These are phyloP conservation scores for Saccostrea glomerata DNA, from an alignment of 1,140 invertebrate species.

Conservation along the genomic window DNA sequence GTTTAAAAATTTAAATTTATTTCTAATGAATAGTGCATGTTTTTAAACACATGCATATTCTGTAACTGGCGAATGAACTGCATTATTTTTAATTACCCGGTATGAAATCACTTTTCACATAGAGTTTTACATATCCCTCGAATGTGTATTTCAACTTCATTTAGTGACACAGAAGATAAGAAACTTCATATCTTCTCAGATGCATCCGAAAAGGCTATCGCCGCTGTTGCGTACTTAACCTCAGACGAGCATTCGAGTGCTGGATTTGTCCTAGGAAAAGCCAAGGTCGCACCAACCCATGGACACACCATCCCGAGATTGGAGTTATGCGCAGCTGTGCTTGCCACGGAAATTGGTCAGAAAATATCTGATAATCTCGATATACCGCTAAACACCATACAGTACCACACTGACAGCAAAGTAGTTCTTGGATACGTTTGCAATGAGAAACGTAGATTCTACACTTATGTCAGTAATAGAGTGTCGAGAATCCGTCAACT, in stretches of 20 bases:
- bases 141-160: conserved; percentile 49
- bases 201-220: conserved; percentile 51
- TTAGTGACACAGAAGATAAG: conserved; percentile 74
- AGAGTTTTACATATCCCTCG: background rate
- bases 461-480: conserved; percentile 44
- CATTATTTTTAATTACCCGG: background rate
- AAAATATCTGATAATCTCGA: conserved; percentile 21
- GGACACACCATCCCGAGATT: conserved; percentile 48
- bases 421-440: conserved; percentile 50
- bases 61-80: too few relatives aligned
- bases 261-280: conserved; percentile 39
- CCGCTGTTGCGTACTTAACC: conserved; percentile 43
- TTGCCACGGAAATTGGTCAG: conserved; percentile 39
- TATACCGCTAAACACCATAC: background rate
- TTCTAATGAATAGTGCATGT: too few relatives aligned
- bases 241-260: conserved; percentile 36
- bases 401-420: conserved; percentile 49
- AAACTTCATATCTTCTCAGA: conserved; percentile 52
- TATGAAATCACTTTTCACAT: background rate
- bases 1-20: too few relatives aligned
- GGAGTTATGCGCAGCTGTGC: conserved; percentile 51
- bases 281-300: conserved; percentile 28
- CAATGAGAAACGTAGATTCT: conserved; percentile 47
- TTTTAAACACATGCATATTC: too few relatives aligned
- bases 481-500: background rate